A percentile compares a stretch with the other conserved stretches of the same genome.
These are phyloP conservation scores for Linnaemya tessellans DNA, from an alignment of 2,888 invertebrate species.

Conservation along the genomic window DNA sequence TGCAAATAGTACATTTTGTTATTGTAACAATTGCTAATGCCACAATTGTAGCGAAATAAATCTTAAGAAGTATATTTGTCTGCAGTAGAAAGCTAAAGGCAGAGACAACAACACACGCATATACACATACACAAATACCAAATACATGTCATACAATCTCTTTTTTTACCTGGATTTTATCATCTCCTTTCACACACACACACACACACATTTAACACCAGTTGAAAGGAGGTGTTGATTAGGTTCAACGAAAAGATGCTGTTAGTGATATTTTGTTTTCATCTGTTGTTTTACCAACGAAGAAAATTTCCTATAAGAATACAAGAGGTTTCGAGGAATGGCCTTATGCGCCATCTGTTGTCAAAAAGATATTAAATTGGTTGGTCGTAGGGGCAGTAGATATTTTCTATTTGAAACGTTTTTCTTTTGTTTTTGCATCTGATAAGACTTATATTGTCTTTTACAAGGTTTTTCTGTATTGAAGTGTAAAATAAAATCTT, in stretches of 20 bases:
- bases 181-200: constrained; percentile 68
- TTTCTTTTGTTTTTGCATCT: constrained; percentile 39
- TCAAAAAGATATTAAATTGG: constrained; percentile 63
- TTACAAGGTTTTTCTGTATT: background rate
- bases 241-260: constrained; percentile 45
- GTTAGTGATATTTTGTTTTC: constrained; percentile 42
- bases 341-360: constrained; percentile 66
- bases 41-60: constrained; percentile 28
- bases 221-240: constrained; percentile 76
- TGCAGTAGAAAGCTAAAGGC: background rate
- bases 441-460: constrained; percentile 33
- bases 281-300: background rate
- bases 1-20: constrained; percentile 33
- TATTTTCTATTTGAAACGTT: background rate
- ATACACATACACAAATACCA: background rate
- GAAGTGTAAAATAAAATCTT: constrained; percentile 21
- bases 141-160: background rate
- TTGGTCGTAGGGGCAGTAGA: constrained; percentile 41
- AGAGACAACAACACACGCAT: background rate
- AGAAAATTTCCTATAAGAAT: background rate
- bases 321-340: background rate
- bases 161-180: constrained; percentile 32
- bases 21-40: constrained; percentile 62
- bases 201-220: too few relatives aligned
- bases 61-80: constrained; percentile 60